Evolutionary conservation across 2,113 vertebrate genomes (phyloP).

Genomic region (Pleuronectes platessa): DNA sequence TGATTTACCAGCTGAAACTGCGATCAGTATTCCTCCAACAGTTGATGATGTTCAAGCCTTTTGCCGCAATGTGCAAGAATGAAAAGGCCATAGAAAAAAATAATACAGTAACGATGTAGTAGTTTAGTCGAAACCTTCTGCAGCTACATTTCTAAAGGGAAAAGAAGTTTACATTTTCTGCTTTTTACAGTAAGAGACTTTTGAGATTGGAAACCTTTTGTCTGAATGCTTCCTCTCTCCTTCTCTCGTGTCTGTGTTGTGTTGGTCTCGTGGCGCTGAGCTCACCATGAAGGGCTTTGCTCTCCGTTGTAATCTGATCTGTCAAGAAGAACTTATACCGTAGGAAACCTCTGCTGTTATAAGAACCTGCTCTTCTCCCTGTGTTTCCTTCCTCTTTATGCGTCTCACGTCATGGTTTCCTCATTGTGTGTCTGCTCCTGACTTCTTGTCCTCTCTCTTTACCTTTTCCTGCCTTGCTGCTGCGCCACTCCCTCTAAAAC

Average conservation of each 20-base stretch:
- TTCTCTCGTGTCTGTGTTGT: constrained; percentile 55
- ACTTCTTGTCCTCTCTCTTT: constrained; percentile 26
- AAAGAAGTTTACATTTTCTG: constrained; percentile 81
- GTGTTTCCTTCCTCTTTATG: constrained; percentile 2
- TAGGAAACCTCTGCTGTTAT: constrained; percentile 31
- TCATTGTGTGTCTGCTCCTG: constrained; percentile 18
- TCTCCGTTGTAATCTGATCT: constrained; percentile 44
- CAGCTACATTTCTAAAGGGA: constrained; percentile 75
- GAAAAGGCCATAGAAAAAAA: constrained; percentile 63
- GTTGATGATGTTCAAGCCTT: constrained; percentile 61
- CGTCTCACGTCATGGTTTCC: constrained; percentile 28
- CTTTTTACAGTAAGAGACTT: constrained; percentile 71
- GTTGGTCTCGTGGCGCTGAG: constrained; percentile 56
- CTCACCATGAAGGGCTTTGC: constrained; percentile 63
- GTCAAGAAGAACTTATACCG: constrained; percentile 43
- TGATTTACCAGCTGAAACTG: neutral
- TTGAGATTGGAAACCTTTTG: constrained; percentile 55
- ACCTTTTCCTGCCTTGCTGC: constrained; percentile 48
- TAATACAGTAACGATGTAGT: constrained; percentile 32
- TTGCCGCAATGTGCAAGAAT: constrained; percentile 63
- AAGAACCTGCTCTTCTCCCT: constrained; percentile 5
- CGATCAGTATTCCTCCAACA: neutral
- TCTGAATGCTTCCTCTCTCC: constrained; percentile 56
- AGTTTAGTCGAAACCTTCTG: constrained; percentile 69
- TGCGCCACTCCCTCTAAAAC: constrained; percentile 64